These are phyloP conservation scores for Chiloscyllium punctatum DNA, from an alignment of 2,797 vertebrate species.

Conservation along the genomic window DNA sequence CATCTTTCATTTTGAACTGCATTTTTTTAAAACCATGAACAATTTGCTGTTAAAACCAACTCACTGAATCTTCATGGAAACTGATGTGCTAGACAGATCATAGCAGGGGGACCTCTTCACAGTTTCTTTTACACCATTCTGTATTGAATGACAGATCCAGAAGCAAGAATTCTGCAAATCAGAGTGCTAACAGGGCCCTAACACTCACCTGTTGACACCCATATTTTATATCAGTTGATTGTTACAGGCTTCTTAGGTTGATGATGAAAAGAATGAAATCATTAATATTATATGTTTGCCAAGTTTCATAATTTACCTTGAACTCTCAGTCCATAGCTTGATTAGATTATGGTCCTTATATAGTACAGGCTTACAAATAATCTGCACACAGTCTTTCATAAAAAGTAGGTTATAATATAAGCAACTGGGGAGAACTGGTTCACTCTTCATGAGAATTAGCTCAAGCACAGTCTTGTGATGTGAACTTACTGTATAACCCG, in stretches of 20 bases:
- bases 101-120: neutral
- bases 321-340: neutral
- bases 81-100: neutral
- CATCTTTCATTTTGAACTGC: conserved; percentile 21
- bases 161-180: neutral
- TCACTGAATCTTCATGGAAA: conserved; percentile 29
- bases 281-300: neutral
- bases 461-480: neutral
- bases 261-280: neutral
- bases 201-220: neutral
- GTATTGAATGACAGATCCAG: neutral
- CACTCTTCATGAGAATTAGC: neutral
- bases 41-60: neutral
- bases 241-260: neutral
- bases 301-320: neutral
- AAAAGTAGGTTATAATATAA: neutral
- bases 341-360: neutral
- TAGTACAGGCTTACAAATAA: neutral
- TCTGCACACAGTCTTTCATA: neutral
- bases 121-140: neutral
- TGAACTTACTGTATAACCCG: neutral
- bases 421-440: neutral
- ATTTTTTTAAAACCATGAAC: neutral
- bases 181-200: neutral
- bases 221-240: neutral